Base-by-base conservation (phyloP, 2,888 invertebrate species). In the Phortica okadai region DNA sequence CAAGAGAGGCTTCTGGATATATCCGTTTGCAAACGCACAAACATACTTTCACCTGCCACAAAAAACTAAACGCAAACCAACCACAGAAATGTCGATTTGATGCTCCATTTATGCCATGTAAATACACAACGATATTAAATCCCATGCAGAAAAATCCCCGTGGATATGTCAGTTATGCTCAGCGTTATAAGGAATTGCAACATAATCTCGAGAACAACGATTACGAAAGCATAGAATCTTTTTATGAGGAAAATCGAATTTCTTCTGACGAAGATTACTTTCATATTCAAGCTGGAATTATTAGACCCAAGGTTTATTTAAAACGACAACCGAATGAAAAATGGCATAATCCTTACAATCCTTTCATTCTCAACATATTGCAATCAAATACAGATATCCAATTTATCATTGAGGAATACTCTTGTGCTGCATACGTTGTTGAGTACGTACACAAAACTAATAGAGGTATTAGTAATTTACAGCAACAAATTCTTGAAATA, bases 401-500 rank as follows among this genome's bases (percentile, higher is more conserved):
- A 70, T 74, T 76, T 59, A 91, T 92, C 2, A 73, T 66, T 45
- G 92, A 92, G 11, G 90, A 91, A 81, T 74, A 74, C 44, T 74
- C 89, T 16, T 92, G 91, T 82, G 91, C 91, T 1, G 73, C 82
- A 2, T 91, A 91, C 77, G 78, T 92, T 21, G 90, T 89, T 58
- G 91, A 92, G 69, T 91, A 91, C 82, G 87, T 91, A 0, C 91
- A 91, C 82, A 92, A 92, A 80, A 76, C 82, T 6, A 88, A 89
- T 87, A 7, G 77, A 73, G 79, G 76, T 42, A 80, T 89, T 16
- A 87, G 89, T 74, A 82, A 89, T 77, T 80, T 91, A 69, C 87
- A 88, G 74, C 62, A 76, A 11, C 42, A 86, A 79, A 84, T 90
- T n/a, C n/a, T n/a, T n/a, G n/a, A n/a, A n/a, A n/a, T n/a, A n/a